Base-by-base conservation (phyloP, 2,888 invertebrate species). In the Prenolepis imparis region DNA sequence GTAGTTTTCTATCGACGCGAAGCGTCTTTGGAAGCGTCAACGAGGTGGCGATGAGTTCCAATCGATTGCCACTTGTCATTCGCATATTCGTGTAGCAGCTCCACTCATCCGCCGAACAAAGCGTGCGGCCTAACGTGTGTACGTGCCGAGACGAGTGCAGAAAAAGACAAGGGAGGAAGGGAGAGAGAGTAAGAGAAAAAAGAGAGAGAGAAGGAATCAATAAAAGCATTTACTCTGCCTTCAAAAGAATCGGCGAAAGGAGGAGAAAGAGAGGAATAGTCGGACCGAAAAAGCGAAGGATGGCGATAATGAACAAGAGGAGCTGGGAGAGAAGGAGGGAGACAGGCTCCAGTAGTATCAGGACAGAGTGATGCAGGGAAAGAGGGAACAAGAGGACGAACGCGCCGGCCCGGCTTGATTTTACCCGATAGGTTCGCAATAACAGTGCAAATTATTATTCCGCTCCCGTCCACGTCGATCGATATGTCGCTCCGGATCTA, bases 381-480 rank as follows among this genome's bases (percentile, higher is more conserved):
- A 59, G 44, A 21, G 59, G 12, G 36, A 24, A 59, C 44, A n/a
- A 32, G 78, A 32, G 72, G 18, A 39, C 44, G 41, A 36, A 12
- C 24, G 44, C 70, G 78, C 57, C 78, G 44, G 44, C 70, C 72
- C 44, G 70, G 57, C 68, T 78, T 70, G 78, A 78, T 78, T 78
- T 70, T 39, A 18, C 57, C 70, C 70, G 59, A 80, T 82, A 66
- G 59, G 59, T 75, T 67, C 78, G 82, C 82, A 82, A 82, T 82
- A 82, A 82, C 82, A 82, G 66, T 77, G 82, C 75, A 82, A 82
- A 82, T 82, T 82, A 82, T 82, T 82, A 82, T 82, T 78, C 82
- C 74, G 52, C 63, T 64, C 55, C 41, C 77, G 39, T 82, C 64
- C 75, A 77, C 66, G 15, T 82, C 77, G 78, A 82, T 82, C 82